Base-by-base conservation (phyloP, 2,113 vertebrate genomes). In the Alexandromys fortis region DNA sequence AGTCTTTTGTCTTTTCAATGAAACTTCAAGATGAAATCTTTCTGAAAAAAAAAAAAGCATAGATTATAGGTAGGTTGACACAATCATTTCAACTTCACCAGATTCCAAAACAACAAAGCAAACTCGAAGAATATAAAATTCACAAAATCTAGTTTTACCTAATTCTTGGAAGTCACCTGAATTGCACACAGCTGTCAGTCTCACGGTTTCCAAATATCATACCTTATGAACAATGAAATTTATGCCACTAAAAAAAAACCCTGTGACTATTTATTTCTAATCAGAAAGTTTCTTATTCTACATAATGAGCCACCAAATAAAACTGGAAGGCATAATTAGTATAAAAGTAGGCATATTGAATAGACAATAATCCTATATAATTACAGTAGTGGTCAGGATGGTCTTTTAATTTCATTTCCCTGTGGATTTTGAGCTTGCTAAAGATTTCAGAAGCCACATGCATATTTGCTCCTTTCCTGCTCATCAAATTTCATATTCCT, bases 141-240 rank as follows among this genome's bases (percentile, higher is more conserved):
- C 2, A 76, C 55, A 63, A 89, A 72, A 49, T 47, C 2, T 67
- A 38, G 16, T 47, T 87, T 85, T 77, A 70, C 33, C 8, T 76
- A 58, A 81, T 89, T 77, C n/a, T 52, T 93, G 55, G 95, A 68
- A 89, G 26, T 52, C 26, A 58, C 7, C 14, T 89, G 7, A 1
- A 38, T 76, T 81, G 63, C 63, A 26, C 76, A 0, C 4, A 76
- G 17, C n/a, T 10, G 49, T 17, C n/a, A 38, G 14, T 81, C 22
- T 92, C 13, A 67, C 30, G 65, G 26, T 77, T 85, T 91, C 81
- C 45, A 96, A 90, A 72, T 82, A 77, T 10, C 0, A 16, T 7
- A 81, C 10, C 75, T 77, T 72, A 86, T 83, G n/a, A 77, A 96
- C 4, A 91, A 63, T 76, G 47, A 82, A 89, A 70, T 45, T 82